Conservation (phyloP, 2,113 vertebrate species). For the Cheirogaleus medius region DNA sequence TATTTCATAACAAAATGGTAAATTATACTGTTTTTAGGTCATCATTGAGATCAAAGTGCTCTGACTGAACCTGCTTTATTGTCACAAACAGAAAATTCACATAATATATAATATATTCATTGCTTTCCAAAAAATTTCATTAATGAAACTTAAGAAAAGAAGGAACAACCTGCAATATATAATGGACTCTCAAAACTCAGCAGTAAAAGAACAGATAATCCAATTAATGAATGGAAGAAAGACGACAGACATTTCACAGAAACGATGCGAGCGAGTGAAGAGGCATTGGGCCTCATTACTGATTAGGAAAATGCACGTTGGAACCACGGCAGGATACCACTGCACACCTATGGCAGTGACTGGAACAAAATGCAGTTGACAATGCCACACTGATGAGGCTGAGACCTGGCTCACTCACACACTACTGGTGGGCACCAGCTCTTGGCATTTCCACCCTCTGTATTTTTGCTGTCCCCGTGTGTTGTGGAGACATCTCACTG, state of each 20-base stretch:
- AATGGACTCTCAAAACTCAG: neutral
- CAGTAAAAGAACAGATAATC: neutral
- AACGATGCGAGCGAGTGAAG: fast-evolving
- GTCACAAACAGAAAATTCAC: neutral
- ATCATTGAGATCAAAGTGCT: neutral
- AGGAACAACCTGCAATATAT: neutral
- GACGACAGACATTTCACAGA: neutral
- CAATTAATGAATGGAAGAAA: neutral
- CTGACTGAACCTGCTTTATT: neutral
- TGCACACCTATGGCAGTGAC: neutral
- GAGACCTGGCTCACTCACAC: neutral
- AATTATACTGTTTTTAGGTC: neutral
- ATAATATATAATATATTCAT: neutral
- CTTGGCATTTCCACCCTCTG: too few relatives aligned
- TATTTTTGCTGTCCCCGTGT: fast-evolving
- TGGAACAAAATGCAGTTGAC: fast-evolving
- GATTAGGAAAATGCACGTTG: fast-evolving
- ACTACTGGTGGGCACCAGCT: fast-evolving
- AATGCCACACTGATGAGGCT: neutral
- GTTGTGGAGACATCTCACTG: fast-evolving
- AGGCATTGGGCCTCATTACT: too few relatives aligned
- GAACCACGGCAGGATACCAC: fast-evolving
- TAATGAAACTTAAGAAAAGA: neutral
- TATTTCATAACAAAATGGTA: neutral
- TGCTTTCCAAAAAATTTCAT: neutral